A percentile compares a stretch with the other conserved stretches of the same genome.
Evolutionary conservation across 2,113 vertebrate species (phyloP).

Genomic region (Urocynchramus pylzowi): DNA sequence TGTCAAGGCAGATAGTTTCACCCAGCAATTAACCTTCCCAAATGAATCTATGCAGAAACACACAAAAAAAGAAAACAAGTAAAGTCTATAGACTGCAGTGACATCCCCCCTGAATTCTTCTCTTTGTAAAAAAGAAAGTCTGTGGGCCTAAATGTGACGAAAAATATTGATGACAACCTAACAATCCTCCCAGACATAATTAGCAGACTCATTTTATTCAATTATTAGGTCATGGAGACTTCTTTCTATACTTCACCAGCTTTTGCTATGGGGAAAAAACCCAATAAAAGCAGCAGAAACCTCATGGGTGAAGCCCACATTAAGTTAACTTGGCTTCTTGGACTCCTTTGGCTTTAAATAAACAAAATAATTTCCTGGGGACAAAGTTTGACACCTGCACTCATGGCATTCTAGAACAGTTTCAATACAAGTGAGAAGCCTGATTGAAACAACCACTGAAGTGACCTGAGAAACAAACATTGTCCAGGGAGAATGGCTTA

Average conservation of each 20-base stretch:
- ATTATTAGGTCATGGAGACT: background rate
- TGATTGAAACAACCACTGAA: background rate
- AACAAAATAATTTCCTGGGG: background rate
- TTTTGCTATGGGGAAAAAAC: background rate
- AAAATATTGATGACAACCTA: conserved; percentile 18
- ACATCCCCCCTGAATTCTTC: background rate
- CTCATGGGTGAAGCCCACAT: background rate
- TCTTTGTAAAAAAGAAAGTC: conserved; percentile 2
- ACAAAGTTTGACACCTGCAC: background rate
- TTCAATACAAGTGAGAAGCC: background rate
- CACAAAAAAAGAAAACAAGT: background rate
- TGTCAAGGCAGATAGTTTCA: background rate
- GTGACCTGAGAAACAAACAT: background rate
- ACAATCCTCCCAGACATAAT: conserved; percentile 11
- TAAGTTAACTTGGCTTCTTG: background rate
- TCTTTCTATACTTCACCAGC: background rate
- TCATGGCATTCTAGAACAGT: background rate
- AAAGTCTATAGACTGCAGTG: background rate
- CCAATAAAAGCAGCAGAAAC: background rate
- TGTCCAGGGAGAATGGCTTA: background rate
- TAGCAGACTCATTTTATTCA: conserved; percentile 3
- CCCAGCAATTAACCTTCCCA: background rate
- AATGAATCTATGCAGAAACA: background rate
- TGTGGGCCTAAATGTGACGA: background rate
- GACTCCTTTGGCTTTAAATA: background rate